A percentile compares a stretch with the other conserved stretches of the same genome.
Conservation (phyloP, 2,797 vertebrate genomes). For the Octomys mimax region DNA sequence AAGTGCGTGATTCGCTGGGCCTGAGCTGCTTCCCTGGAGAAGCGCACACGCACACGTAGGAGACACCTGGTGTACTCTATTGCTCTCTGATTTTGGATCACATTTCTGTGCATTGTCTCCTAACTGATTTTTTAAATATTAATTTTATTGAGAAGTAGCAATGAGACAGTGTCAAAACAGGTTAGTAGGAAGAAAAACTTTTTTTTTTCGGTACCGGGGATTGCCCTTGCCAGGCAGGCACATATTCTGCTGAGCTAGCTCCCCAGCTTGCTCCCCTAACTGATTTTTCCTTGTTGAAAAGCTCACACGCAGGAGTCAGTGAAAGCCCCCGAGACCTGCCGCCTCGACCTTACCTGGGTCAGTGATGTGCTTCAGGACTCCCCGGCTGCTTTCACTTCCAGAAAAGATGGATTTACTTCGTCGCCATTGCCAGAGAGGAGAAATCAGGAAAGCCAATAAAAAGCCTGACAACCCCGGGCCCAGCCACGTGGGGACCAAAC, state of each 20-base stretch:
- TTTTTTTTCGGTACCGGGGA: too few relatives aligned
- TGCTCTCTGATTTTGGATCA: neutral
- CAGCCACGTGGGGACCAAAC: neutral
- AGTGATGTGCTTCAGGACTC: too few relatives aligned
- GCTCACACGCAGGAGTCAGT: neutral
- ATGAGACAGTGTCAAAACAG: too few relatives aligned
- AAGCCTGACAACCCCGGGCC: neutral
- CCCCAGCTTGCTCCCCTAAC: too few relatives aligned
- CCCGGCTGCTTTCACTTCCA: neutral
- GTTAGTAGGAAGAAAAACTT: too few relatives aligned
- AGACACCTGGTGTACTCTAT: rapidly evolving
- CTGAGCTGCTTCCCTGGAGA: neutral
- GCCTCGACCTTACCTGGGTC: rapidly evolving
- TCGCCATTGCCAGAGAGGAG: neutral
- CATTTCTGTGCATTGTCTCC: too few relatives aligned
- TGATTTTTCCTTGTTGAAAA: neutral
- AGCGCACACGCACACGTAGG: rapidly evolving
- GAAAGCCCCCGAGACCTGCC: neutral
- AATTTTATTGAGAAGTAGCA: too few relatives aligned
- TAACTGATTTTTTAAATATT: too few relatives aligned
- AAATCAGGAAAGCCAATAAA: neutral
- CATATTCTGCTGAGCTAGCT: too few relatives aligned
- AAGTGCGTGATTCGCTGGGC: neutral
- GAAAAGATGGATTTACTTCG: neutral
- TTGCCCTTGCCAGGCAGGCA: too few relatives aligned